These are phyloP conservation scores for Corapipo altera DNA, from an alignment of 2,113 vertebrate genomes.

Conservation along the genomic window DNA sequence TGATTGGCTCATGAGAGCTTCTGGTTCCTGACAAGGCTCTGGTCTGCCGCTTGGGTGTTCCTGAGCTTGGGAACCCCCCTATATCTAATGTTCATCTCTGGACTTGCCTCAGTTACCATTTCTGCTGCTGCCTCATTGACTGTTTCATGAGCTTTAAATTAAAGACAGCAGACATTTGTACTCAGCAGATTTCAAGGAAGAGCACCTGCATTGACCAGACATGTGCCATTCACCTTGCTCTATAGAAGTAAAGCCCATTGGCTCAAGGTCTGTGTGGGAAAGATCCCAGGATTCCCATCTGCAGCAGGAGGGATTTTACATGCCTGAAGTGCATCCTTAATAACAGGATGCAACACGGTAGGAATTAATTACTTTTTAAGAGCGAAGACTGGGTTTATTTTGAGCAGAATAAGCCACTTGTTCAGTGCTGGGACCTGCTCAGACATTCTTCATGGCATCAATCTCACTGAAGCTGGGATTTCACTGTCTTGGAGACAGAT, in stretches of 20 bases:
- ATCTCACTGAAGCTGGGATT: neutral
- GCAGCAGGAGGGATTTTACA: neutral
- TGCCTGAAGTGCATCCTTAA: neutral
- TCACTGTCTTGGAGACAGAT: neutral
- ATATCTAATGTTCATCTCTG: neutral
- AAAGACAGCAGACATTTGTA: neutral
- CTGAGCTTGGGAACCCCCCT: neutral
- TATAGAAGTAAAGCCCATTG: neutral
- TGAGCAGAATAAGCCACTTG: neutral
- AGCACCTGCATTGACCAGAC: neutral
- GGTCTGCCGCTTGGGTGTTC: neutral
- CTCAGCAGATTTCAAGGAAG: neutral
- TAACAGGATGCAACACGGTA: neutral
- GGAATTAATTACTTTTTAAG: neutral
- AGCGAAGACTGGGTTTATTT: neutral
- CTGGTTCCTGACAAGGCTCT: neutral
- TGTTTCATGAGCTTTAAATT: neutral
- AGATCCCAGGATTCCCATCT: neutral
- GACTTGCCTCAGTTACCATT: neutral
- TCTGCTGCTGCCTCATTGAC: neutral
- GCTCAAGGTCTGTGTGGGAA: neutral
- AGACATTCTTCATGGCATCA: neutral
- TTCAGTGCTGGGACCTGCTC: neutral
- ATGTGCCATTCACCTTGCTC: neutral
- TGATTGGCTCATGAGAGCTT: neutral